These are phyloP conservation scores for Aplodontia rufa DNA, from an alignment of 2,113 vertebrate species.

Conservation along the genomic window DNA sequence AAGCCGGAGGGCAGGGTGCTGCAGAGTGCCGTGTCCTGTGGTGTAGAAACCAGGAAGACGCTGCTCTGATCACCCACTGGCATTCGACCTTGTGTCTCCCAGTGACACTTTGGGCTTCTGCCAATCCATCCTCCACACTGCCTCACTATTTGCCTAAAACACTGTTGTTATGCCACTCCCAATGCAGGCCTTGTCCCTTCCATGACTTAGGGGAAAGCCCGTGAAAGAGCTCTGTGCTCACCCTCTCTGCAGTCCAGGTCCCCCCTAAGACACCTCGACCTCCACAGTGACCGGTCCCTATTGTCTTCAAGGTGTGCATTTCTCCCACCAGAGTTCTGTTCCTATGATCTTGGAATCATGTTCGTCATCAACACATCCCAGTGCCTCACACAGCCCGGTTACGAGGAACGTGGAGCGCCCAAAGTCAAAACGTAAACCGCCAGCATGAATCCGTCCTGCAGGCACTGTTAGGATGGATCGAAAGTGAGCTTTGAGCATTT, in stretches of 20 bases:
- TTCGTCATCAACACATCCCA: neutral
- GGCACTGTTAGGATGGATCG: neutral
- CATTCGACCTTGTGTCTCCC: neutral
- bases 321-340: neutral
- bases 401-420: neutral
- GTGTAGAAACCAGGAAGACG: neutral
- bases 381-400: neutral
- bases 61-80: neutral
- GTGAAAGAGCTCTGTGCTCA: rapidly evolving
- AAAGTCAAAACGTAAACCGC: rapidly evolving
- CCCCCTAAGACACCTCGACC: neutral
- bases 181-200: neutral
- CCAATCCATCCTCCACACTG: neutral
- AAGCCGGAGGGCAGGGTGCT: neutral
- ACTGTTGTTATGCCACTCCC: too few relatives aligned
- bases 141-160: neutral
- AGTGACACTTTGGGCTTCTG: too few relatives aligned
- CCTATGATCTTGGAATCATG: neutral
- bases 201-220: neutral
- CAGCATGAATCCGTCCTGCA: neutral
- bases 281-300: rapidly evolving
- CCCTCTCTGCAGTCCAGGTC: neutral
- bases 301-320: neutral
- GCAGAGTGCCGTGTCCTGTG: neutral
- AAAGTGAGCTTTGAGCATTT: neutral